A percentile compares a stretch with the other conserved stretches of the same genome.
Evolutionary conservation across 2,888 invertebrate genomes (phyloP).

Genomic region (Lampropteryx suffumata): DNA sequence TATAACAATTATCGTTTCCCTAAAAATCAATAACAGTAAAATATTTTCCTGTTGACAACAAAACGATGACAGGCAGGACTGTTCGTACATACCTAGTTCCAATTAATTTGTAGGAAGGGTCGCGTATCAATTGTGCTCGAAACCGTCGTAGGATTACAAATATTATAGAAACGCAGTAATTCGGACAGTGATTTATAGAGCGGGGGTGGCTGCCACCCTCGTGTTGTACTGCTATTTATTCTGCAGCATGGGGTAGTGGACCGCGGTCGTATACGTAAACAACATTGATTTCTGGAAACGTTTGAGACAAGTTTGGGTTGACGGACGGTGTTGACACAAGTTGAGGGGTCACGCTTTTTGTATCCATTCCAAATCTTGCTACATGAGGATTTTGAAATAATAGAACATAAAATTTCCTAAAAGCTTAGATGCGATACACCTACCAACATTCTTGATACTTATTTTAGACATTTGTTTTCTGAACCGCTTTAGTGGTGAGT

Average conservation of each 20-base stretch:
- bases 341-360: constrained; percentile 22
- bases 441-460: too few species aligned
- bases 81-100: constrained; percentile 48
- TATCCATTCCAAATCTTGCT: constrained; percentile 1
- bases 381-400: neutral
- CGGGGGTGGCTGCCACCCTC: constrained; percentile 76
- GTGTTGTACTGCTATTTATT: constrained; percentile 12
- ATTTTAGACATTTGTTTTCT: too few species aligned
- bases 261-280: constrained; percentile 59
- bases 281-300: constrained; percentile 78
- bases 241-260: constrained; percentile 33
- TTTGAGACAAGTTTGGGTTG: constrained; percentile 59
- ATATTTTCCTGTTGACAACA: constrained; percentile 36
- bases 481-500: constrained; percentile 18
- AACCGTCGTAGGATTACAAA: constrained; percentile 70
- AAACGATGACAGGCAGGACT: constrained; percentile 56
- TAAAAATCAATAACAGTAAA: constrained; percentile 14
- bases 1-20: constrained; percentile 8
- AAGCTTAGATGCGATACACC: too few species aligned
- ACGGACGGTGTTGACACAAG: constrained; percentile 37
- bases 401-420: too few species aligned
- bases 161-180: constrained; percentile 79
- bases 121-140: constrained; percentile 60
- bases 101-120: constrained; percentile 62
- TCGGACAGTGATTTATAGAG: constrained; percentile 82